Base-by-base conservation (phyloP, 1,140 invertebrate species). In the Adoxophyes honmai region DNA sequence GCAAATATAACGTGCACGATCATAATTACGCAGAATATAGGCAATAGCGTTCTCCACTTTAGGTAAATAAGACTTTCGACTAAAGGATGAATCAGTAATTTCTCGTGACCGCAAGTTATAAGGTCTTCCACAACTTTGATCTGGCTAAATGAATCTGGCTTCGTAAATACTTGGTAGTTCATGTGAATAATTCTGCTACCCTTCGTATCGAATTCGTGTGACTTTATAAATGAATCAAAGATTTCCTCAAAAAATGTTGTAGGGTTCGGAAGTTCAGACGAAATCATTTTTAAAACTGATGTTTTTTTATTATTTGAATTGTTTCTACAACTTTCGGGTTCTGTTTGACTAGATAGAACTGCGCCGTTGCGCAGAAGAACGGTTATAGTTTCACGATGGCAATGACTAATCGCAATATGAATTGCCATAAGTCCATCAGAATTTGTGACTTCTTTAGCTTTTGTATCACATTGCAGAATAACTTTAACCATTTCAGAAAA, bases 321-420 rank as follows among this genome's bases (percentile, higher is more conserved):
- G n/a, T n/a, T n/a, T n/a, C n/a, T n/a, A n/a, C n/a, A n/a, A n/a
- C n/a, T n/a, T n/a, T 89, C 82, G 66, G 88, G 73, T 13, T 64
- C 72, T 44, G 91, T 86, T 56, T 81, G 76, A 28, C 86, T 81
- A 14, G 89, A 68, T 11, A 92, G 81, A 58, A 88, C 86, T 11
- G 90, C 90, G 13, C 91, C 90, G 15, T 88, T 80, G n/a, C 86
- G 68, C 9, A 93, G 55, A 18, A 92, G 77, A 4, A n/a, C n/a
- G n/a, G 84, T 62, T 42, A 83, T 68, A 14, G 91, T 90, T 15
- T 90, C 86, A 44, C 77, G 75, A 33, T 89, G 88, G 13, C 90
- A 89, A 14, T 74, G 69, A 38, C 79, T 80, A 52, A 90, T 89
- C 9, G 92, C 91, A 52, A 90, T 68, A 64, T 92, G 90, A 34